phyloP scores from a whole-genome alignment of 2,113 vertebrate species.

The Arenaria interpres region DNA sequence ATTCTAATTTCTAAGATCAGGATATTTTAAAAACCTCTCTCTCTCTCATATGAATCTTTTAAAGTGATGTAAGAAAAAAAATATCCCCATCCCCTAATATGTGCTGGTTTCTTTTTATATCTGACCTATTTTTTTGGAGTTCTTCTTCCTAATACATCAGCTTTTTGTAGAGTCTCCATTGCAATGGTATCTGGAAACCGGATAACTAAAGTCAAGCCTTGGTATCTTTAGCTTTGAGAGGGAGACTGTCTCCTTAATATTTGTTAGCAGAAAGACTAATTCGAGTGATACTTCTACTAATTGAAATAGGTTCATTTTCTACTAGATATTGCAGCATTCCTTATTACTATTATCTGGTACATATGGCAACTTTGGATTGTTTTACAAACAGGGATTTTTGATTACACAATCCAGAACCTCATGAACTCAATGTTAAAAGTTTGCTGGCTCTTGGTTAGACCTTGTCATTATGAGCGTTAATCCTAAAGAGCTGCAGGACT shows the following conservation, averaged over 20 bases:
- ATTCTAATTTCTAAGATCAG: conserved; percentile 22
- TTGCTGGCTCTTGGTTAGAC: not conserved
- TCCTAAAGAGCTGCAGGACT: not conserved
- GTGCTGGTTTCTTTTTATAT: conserved; percentile 41
- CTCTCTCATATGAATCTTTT: not conserved
- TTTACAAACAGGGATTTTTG: not conserved
- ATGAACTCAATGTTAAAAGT: not conserved
- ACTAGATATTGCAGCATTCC: not conserved
- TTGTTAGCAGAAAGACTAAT: not conserved
- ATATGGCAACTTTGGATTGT: not conserved
- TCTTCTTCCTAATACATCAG: not conserved
- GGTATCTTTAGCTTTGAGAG: not conserved
- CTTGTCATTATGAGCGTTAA: not conserved
- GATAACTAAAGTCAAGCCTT: not conserved
- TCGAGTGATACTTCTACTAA: not conserved
- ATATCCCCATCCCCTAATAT: not conserved
- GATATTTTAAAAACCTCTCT: not conserved
- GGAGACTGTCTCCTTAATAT: not conserved
- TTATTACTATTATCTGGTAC: not conserved
- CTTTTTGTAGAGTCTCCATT: not conserved
- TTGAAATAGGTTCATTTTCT: not conserved
- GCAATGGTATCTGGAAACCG: not conserved
- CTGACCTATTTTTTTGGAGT: conserved; percentile 25
- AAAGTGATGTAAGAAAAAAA: not conserved
- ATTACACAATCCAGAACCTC: not conserved